Evolutionary conservation across 2,797 vertebrate species (phyloP), one percentile per base, ranked within the genome.

Genomic region (Vultur gryphus): DNA sequence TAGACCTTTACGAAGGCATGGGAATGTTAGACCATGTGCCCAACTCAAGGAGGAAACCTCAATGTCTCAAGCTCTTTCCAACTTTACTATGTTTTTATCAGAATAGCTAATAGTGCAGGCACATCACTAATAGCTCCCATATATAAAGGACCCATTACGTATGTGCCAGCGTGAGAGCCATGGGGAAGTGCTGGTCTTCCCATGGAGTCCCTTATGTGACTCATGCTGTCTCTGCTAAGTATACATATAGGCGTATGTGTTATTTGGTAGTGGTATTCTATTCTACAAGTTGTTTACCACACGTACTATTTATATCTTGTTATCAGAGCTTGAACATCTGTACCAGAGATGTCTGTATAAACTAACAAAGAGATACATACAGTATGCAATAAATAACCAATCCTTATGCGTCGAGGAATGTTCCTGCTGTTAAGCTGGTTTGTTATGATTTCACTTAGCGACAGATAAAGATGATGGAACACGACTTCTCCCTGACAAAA

Each of bases 401-500:
- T 61, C 49, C 35, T 84, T 37, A 49, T 9, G 9, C 1, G 5
- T 26, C 0, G 2, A 82, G 65, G 58, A 88, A 96, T 87, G 92
- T 81, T 95, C 87, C 87, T 91, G 87, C 87, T 83, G 48, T 37
- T 84, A 43, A 87, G 71, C 75, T 64, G 67, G 41, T 87, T 94
- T 95, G 84, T 87, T 93, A 29, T 77, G 84, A 85, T 90, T 89
- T 93, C 59, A 83, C 81, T 87, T 59, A 70, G 78, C 0, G 6
- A 77, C 76, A 92, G 89, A 95, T 77, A 95, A 85, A 89, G 72
- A 94, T 91, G 90, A 94, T 75, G 71, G 90, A 96, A 73, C 70
- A 89, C 0, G 7, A 85, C 73, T 94, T 87, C 75, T 78, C 55
- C 29, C 59, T 80, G 90, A 87, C 78, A 96, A 73, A 84, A 90